These are phyloP conservation scores for Brachionus paranguensis DNA, from an alignment of 1,140 invertebrate genomes.

Conservation along the genomic window DNA sequence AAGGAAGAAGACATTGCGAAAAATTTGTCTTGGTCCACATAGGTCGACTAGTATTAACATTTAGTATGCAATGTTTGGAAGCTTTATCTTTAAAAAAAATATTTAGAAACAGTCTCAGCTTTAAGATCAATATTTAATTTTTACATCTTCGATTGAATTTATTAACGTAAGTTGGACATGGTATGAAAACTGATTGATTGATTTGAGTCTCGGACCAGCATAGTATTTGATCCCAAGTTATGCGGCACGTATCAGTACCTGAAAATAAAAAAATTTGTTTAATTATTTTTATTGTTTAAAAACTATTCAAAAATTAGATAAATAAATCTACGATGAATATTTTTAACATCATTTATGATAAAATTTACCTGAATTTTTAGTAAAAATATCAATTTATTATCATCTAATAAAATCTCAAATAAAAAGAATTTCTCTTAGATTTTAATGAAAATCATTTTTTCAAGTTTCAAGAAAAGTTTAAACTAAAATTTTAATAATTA, in stretches of 20 bases:
- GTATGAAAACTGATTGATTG: constrained; percentile 1
- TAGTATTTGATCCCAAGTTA: constrained; percentile 28
- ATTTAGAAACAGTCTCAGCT: no score
- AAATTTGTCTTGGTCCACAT: constrained; percentile 30
- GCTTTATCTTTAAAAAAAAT: background rate
- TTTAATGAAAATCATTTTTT: background rate
- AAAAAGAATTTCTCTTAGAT: background rate
- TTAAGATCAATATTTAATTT: no score
- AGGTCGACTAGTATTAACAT: background rate
- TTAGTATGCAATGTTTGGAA: background rate
- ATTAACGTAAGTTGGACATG: constrained; percentile 31
- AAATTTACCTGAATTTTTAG: background rate
- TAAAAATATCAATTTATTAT: background rate
- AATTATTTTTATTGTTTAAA: background rate
- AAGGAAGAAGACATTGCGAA: constrained; percentile 17
- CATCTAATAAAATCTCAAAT: background rate
- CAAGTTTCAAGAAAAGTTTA: background rate
- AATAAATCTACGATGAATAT: background rate
- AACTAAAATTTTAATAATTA: background rate
- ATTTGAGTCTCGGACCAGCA: constrained; percentile 5
- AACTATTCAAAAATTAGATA: background rate
- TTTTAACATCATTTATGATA: background rate
- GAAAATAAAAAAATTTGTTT: background rate
- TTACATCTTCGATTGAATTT: constrained; percentile 33
- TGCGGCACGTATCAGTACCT: background rate